Conservation (phyloP, 2,797 vertebrate species). For the Peromyscus melanophrys region DNA sequence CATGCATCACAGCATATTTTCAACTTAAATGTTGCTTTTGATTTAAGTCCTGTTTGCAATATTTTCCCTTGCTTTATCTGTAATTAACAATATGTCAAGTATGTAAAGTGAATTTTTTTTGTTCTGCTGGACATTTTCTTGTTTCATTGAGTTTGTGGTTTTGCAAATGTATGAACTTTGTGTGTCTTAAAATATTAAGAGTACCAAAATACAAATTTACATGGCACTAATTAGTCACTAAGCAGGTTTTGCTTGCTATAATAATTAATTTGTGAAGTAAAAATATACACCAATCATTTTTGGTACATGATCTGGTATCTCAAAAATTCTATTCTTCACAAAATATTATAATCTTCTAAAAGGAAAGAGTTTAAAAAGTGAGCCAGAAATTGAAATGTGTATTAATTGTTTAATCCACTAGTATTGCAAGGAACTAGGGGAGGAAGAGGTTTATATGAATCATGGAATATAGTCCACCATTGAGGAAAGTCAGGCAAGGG, state of each 20-base stretch:
- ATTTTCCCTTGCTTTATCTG: background rate
- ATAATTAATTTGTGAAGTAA: background rate
- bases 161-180: background rate
- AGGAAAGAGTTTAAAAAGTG: background rate
- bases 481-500: background rate
- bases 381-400: background rate
- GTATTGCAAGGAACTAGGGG: background rate
- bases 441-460: background rate
- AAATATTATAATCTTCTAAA: background rate
- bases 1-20: background rate
- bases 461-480: background rate
- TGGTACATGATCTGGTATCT: background rate
- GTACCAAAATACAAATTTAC: background rate
- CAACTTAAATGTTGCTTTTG: background rate
- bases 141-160: background rate
- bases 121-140: background rate
- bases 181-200: background rate
- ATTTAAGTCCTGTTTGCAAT: background rate
- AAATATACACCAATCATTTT: background rate
- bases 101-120: background rate
- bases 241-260: conserved; percentile 8
- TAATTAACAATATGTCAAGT: background rate
- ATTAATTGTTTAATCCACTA: background rate
- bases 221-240: background rate
- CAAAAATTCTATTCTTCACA: background rate